Percentiles rank a stretch among this genome's conserved stretches.
Evolutionary conservation across 2,113 vertebrate genomes (phyloP).

Genomic region (Amazona vittata): DNA sequence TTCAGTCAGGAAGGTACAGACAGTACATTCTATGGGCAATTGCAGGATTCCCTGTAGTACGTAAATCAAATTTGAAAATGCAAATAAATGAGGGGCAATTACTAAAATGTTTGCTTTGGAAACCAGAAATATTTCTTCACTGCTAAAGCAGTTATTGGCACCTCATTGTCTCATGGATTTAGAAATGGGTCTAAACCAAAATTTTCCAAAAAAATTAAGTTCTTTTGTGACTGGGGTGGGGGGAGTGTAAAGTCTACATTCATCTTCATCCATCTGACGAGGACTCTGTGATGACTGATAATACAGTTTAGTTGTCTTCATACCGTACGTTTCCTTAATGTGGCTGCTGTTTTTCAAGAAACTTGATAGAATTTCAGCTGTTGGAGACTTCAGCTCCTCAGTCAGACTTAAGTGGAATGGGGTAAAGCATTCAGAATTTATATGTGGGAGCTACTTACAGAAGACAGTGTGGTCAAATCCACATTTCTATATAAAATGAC

Average conservation of each 20-base stretch:
- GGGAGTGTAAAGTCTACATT: background rate
- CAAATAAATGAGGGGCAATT: constrained; percentile 53
- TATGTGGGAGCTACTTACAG: background rate
- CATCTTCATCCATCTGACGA: background rate
- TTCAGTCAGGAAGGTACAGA: constrained; percentile 58
- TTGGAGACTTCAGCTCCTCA: background rate
- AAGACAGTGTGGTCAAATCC: background rate
- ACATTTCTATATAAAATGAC: background rate
- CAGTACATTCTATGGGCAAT: constrained; percentile 54
- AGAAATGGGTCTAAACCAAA: background rate
- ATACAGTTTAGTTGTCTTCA: background rate
- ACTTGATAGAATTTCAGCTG: background rate
- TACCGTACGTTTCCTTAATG: rapidly evolving
- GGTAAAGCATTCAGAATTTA: background rate
- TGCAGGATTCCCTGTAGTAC: constrained; percentile 61
- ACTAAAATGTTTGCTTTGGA: constrained; percentile 54
- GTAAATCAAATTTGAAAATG: constrained; percentile 66
- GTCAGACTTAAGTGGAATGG: background rate
- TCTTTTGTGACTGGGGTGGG: background rate
- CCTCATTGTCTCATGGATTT: background rate
- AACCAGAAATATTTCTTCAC: constrained; percentile 42
- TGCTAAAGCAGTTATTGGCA: background rate
- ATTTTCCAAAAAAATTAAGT: background rate
- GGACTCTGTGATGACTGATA: background rate
- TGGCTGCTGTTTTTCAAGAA: background rate